These are phyloP conservation scores for Megaptera novaeangliae DNA, from an alignment of 2,113 vertebrate species.

Conservation along the genomic window DNA sequence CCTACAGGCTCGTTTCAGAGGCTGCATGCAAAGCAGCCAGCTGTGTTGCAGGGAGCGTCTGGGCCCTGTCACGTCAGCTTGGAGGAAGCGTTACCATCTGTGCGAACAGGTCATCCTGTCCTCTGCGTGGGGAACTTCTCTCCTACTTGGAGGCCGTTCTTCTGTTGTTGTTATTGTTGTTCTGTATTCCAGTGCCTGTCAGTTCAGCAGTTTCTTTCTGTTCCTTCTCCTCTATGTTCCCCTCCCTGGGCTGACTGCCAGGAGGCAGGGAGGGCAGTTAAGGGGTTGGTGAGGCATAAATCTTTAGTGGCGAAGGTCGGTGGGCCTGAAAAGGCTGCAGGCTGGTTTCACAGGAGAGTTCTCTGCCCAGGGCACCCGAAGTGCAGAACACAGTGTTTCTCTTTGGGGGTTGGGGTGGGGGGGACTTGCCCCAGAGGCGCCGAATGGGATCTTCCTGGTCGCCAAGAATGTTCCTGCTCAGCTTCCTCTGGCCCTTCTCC, in stretches of 20 bases:
- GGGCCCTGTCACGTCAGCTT: slow-evolving; percentile 72
- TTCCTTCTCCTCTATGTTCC: not conserved
- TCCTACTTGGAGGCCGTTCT: not conserved
- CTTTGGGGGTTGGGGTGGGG: not conserved
- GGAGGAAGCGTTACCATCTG: slow-evolving; percentile 76
- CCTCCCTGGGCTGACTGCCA: not conserved
- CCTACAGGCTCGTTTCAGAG: slow-evolving; percentile 78
- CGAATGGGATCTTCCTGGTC: not conserved
- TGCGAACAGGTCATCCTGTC: slow-evolving; percentile 57
- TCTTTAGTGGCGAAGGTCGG: not conserved
- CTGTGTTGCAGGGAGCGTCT: slow-evolving; percentile 74
- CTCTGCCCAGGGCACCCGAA: not conserved
- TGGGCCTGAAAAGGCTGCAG: not conserved
- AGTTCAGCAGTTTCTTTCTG: not conserved
- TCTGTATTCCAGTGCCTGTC: not conserved
- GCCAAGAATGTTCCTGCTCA: not conserved
- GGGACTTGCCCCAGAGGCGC: not conserved
- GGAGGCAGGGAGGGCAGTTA: not conserved
- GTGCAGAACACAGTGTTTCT: slow-evolving; percentile 30
- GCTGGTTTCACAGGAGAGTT: not conserved
- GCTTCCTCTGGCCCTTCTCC: not conserved
- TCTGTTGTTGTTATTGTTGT: not conserved
- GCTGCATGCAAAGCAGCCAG: slow-evolving; percentile 81
- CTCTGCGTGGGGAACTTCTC: not conserved
- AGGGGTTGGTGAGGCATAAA: not conserved